Percentiles rank a stretch among this genome's conserved stretches.
phyloP scores from a whole-genome alignment of 92 coral and sea anemone species.

The Heteractis magnifica region DNA sequence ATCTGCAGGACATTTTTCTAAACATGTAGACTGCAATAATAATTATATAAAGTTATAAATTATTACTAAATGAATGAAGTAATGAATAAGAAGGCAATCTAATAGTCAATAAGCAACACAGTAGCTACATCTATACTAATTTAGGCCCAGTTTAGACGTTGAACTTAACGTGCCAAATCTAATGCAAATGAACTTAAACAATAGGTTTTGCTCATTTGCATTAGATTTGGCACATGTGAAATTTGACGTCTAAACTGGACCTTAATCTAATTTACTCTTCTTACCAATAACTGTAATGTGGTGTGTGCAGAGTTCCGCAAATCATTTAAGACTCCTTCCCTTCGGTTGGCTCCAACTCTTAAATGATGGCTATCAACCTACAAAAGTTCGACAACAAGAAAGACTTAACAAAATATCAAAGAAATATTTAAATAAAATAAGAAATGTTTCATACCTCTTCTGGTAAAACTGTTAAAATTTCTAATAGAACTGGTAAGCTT shows the following conservation, averaged over 20 bases:
- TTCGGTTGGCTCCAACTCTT: conserved; percentile 93
- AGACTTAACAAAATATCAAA: background rate
- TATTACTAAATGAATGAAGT: background rate
- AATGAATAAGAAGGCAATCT: background rate
- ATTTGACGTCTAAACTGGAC: too few relatives aligned
- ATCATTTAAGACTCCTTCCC: conserved; percentile 86
- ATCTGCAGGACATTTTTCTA: conserved; percentile 75
- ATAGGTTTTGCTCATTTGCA: too few relatives aligned
- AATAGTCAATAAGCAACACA: too few relatives aligned
- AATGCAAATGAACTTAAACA: too few relatives aligned
- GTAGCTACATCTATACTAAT: too few relatives aligned
- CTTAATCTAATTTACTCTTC: background rate
- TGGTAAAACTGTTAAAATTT: conserved; percentile 83
- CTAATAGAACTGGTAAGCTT: conserved; percentile 78
- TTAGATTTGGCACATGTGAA: too few relatives aligned
- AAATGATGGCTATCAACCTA: conserved; percentile 96
- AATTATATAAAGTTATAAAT: background rate
- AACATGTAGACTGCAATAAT: conserved; percentile 74
- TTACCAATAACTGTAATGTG: conserved; percentile 80
- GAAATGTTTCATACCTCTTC: conserved; percentile 73
- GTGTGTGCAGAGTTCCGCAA: conserved; percentile 70
- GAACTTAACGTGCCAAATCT: too few relatives aligned
- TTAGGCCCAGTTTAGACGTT: too few relatives aligned
- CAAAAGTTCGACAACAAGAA: background rate
- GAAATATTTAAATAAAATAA: background rate